Conservation (phyloP, 2,888 invertebrate species). For the Eristalis pertinax region DNA sequence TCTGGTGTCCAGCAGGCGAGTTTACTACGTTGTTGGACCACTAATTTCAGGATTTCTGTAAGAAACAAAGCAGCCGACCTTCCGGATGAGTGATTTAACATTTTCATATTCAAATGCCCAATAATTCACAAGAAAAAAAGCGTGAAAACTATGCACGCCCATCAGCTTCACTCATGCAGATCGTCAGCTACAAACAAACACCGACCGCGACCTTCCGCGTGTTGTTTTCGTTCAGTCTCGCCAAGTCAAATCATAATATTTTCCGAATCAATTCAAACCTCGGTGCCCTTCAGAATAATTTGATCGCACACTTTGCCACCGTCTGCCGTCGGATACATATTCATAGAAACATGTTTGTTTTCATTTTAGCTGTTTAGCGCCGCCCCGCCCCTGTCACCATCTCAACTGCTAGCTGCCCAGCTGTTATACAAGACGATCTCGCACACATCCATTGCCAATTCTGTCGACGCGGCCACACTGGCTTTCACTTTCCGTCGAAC, state of each 20-base stretch:
- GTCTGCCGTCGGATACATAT: not conserved
- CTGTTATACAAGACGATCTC: not conserved
- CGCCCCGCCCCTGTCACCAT: not conserved
- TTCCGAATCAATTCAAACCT: slow-evolving; percentile 1
- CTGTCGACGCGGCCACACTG: not conserved
- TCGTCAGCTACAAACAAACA: not conserved
- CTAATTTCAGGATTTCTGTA: not conserved
- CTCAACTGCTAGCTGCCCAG: no score
- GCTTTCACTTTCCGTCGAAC: not conserved
- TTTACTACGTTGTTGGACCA: no score
- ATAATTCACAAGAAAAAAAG: not conserved
- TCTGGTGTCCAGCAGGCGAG: no score
- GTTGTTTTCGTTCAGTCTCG: not conserved
- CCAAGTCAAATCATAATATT: not conserved
- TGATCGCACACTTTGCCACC: not conserved
- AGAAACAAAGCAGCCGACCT: not conserved
- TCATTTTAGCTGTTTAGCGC: not conserved
- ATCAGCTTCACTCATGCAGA: not conserved
- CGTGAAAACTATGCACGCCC: not conserved
- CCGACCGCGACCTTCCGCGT: not conserved
- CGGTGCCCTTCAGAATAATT: not conserved
- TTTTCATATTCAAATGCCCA: not conserved
- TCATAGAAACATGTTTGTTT: not conserved
- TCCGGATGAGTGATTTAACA: not conserved
- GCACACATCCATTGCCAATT: not conserved